phyloP scores from a whole-genome alignment of 64 coral and sea anemone species.

The Platygyra sinensis region DNA sequence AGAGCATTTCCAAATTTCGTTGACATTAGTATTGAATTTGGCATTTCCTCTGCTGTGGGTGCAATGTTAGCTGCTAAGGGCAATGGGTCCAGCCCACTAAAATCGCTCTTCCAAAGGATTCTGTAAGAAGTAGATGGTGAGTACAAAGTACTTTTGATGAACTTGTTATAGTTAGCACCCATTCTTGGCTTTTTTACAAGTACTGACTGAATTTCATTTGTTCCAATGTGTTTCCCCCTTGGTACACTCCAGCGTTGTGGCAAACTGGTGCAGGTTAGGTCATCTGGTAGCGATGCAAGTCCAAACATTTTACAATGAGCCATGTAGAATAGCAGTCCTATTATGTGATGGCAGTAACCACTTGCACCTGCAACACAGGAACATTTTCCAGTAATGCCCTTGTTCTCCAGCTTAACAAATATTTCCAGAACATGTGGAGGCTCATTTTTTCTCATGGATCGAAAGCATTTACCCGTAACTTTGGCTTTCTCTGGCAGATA shows the following conservation, averaged over 20 bases:
- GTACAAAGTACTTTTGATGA: conserved; percentile 53
- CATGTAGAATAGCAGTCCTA: conserved; percentile 51
- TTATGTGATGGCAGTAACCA: conserved; percentile 42
- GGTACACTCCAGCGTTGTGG: conserved; percentile 9
- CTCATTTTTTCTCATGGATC: conserved; percentile 5
- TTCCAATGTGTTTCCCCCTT: background rate
- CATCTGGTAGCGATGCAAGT: conserved; percentile 45
- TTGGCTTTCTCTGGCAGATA: background rate
- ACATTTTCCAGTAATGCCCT: background rate
- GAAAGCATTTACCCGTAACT: background rate
- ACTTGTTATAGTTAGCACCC: conserved; percentile 43
- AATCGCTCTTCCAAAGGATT: conserved; percentile 14
- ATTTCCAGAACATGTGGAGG: too few relatives aligned
- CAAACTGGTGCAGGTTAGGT: conserved; percentile 45
- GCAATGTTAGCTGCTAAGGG: conserved; percentile 25
- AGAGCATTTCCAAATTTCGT: background rate
- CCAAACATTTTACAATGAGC: conserved; percentile 44
- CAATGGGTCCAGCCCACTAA: conserved; percentile 34
- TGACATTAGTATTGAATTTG: background rate
- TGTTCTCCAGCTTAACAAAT: too few relatives aligned
- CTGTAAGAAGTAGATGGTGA: conserved; percentile 16
- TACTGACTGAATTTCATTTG: conserved; percentile 12
- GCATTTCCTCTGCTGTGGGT: background rate
- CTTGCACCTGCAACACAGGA: conserved; percentile 35
- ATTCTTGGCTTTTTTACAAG: conserved; percentile 54